A percentile compares a stretch with the other conserved stretches of the same genome.
phyloP scores from a whole-genome alignment of 2,797 vertebrate genomes.

The Hemibagrus guttatus region DNA sequence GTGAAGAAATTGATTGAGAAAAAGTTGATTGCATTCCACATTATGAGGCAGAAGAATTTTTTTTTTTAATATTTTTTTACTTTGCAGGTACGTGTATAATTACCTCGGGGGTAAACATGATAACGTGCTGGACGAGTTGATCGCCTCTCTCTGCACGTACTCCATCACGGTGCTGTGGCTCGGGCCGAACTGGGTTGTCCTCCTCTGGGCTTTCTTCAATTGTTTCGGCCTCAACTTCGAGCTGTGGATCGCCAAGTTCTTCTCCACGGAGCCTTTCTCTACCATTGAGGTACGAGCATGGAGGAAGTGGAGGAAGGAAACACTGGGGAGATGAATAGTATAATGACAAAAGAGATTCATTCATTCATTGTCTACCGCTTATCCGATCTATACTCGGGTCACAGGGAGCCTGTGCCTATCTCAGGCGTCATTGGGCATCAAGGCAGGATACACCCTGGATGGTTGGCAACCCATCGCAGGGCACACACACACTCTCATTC shows the following conservation, averaged over 20 bases:
- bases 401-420: too few relatives aligned
- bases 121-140: constrained; percentile 82
- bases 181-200: constrained; percentile 86
- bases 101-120: constrained; percentile 86
- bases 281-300: constrained; percentile 81
- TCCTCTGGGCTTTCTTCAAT: constrained; percentile 90
- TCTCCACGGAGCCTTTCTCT: constrained; percentile 80
- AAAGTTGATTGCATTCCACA: not conserved
- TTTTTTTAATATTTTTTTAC: too few relatives aligned
- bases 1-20: too few relatives aligned
- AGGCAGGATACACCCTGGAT: too few relatives aligned
- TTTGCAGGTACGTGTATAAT: constrained; percentile 91
- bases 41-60: not conserved
- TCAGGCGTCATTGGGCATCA: too few relatives aligned
- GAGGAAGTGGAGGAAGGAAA: not conserved
- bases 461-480: too few relatives aligned
- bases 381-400: too few relatives aligned
- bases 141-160: constrained; percentile 85
- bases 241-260: constrained; percentile 88
- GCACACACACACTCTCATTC: too few relatives aligned
- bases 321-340: not conserved
- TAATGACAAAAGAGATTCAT: too few relatives aligned
- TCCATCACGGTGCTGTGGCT: constrained; percentile 88
- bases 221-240: constrained; percentile 98
- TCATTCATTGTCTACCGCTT: too few relatives aligned